Percentiles rank a stretch among this genome's conserved stretches.
These are phyloP conservation scores for Drosophila suzukii DNA, from an alignment of 1,140 invertebrate species.

Conservation along the genomic window DNA sequence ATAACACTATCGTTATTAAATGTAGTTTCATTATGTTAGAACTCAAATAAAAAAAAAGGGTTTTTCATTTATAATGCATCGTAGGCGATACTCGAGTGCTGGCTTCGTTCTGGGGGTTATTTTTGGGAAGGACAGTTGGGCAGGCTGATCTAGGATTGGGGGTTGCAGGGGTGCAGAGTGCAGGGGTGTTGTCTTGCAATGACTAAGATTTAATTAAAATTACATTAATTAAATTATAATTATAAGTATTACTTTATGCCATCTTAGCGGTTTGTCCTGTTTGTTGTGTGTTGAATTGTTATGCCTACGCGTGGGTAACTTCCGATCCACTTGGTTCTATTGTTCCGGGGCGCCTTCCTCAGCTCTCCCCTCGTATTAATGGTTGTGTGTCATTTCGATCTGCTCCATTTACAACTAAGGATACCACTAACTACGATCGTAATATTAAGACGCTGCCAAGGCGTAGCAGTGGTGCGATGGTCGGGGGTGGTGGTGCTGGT, in stretches of 20 bases:
- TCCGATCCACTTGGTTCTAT: conserved; percentile 20
- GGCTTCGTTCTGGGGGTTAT: not conserved
- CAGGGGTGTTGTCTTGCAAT: conserved; percentile 39
- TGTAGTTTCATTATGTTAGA: conserved; percentile 58
- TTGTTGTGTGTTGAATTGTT: conserved; percentile 15
- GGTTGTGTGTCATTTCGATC: conserved; percentile 10
- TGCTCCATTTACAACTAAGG: conserved; percentile 47
- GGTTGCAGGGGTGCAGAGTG: not conserved
- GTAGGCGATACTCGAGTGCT: not conserved
- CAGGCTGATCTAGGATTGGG: not conserved
- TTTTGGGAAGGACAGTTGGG: not conserved
- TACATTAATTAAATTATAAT: conserved; percentile 64
- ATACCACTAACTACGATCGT: conserved; percentile 46
- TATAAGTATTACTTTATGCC: conserved; percentile 67
- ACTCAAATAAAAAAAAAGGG: conserved; percentile 54
- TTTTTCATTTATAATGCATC: conserved; percentile 21
- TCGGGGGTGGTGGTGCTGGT: not conserved
- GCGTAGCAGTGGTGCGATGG: conserved; percentile 28
- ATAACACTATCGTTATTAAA: conserved; percentile 66
- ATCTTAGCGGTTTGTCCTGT: conserved; percentile 66
- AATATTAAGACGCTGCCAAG: conserved; percentile 44
- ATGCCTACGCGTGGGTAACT: conserved; percentile 6
- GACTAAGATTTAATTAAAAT: conserved; percentile 68
- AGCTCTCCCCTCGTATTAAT: not conserved
- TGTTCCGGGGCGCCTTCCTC: conserved; percentile 4